phyloP scores from a whole-genome alignment of 2,888 invertebrate genomes.

The Drosophila kokeensis region DNA sequence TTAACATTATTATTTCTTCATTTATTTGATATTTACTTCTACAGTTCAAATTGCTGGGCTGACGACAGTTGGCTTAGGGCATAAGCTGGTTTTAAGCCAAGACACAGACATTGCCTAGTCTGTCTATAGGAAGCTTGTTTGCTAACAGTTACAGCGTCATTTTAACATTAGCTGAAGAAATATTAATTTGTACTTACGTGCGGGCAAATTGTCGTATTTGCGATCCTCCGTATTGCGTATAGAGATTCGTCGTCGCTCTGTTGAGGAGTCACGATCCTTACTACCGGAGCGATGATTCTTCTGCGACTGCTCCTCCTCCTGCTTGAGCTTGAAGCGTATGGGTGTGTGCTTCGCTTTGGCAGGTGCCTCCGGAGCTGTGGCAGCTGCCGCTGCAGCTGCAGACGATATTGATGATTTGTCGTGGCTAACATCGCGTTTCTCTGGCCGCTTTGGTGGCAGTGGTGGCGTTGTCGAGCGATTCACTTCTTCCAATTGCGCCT shows the following conservation, averaged over 20 bases:
- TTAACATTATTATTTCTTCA: background rate
- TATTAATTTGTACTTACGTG: constrained; percentile 85
- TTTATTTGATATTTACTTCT: background rate
- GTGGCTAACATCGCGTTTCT: constrained; percentile 42
- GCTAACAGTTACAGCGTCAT: background rate
- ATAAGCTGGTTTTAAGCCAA: background rate
- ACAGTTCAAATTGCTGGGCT: background rate
- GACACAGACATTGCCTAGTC: background rate
- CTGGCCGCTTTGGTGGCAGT: constrained; percentile 57
- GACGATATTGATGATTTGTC: constrained; percentile 31
- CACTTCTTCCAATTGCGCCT: constrained; percentile 36
- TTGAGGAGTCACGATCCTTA: constrained; percentile 55
- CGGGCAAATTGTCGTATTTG: constrained; percentile 88
- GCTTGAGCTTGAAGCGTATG: constrained; percentile 82
- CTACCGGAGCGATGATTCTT: constrained; percentile 61
- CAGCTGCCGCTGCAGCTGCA: constrained; percentile 12
- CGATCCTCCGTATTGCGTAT: constrained; percentile 86
- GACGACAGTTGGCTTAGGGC: background rate
- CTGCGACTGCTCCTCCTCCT: constrained; percentile 56
- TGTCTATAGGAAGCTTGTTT: background rate
- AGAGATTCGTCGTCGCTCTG: constrained; percentile 81
- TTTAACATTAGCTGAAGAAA: background rate
- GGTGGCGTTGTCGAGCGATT: constrained; percentile 83
- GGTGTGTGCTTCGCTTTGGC: constrained; percentile 83
- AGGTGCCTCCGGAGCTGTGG: constrained; percentile 13